Evolutionary conservation across 2,113 vertebrate species (phyloP), one percentile per base, ranked within the genome.

Genomic region (Nothoprocta perdicaria): DNA sequence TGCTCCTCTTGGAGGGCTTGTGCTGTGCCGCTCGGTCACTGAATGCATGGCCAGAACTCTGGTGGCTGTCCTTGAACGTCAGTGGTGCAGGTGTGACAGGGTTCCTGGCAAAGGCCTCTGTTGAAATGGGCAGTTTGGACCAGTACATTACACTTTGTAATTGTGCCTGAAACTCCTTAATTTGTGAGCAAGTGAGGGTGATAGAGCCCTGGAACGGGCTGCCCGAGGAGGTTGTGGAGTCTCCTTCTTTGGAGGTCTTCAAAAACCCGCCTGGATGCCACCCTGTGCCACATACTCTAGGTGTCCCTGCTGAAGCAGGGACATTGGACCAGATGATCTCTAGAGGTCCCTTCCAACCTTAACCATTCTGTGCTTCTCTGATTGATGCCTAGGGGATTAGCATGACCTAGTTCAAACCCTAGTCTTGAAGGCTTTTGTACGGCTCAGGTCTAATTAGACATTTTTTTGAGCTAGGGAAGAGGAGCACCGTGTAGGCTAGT

Each of bases 401-500:
- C 40, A 76, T 43, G 53, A 31, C 8, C 18, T 19, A 1, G 2
- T 65, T 40, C 24, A 69, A 55, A 87, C 73, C 10, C 15, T 3
- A 0, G 5, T 48, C 27, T 75, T 74, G 26, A 48, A 6, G 11
- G 46, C 27, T 79, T 33, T 33, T 35, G n/a, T 46, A 0, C 35
- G 27, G 69, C 48, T 1, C 14, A 24, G 10, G 16, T 66, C 29
- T 71, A 63, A 18, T 7, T 14, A 5, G 43, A 22, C 9, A 18
- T 55, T 14, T 63, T 57, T 38, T 57, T 31, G 23, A 75, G 63
- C 9, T 11, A 24, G 61, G 22, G 14, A 68, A 50, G 53, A 46
- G 18, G 0, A 0, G 41, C 83, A 22, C 52, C 33, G 4, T 38
- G n/a, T 18, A 26, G 33, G n/a, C 33, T 27, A 18, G 23, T 10